A percentile compares a stretch with the other conserved stretches of the same genome.
These are phyloP conservation scores for Hermetia illucens DNA, from an alignment of 1,140 invertebrate genomes.

Conservation along the genomic window DNA sequence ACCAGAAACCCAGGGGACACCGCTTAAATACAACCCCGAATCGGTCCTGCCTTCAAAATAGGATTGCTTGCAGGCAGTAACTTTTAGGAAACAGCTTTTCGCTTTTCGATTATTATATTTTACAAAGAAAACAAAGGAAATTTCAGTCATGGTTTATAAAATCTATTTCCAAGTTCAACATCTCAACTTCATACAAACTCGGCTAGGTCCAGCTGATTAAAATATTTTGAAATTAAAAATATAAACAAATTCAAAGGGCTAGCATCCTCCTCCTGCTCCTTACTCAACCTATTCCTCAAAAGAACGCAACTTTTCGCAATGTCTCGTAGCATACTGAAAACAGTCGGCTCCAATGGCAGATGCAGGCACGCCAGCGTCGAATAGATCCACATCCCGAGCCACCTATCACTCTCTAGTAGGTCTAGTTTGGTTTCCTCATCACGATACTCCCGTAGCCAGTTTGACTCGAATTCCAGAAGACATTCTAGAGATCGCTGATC, in stretches of 20 bases:
- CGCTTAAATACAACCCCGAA: too few species aligned
- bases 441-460: slow-evolving; percentile 15
- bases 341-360: slow-evolving; percentile 22
- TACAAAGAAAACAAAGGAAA: too few species aligned
- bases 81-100: too few species aligned
- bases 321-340: slow-evolving; percentile 19
- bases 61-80: too few species aligned
- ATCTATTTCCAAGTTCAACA: too few species aligned
- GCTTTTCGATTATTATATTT: too few species aligned
- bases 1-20: too few species aligned
- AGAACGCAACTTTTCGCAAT: slow-evolving; percentile 20
- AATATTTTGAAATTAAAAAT: slow-evolving; percentile 17
- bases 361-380: slow-evolving; percentile 20
- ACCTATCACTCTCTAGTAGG: slow-evolving; percentile 12
- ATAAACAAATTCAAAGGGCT: slow-evolving; percentile 25
- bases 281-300: slow-evolving; percentile 12
- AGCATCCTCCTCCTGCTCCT: slow-evolving; percentile 13
- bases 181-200: slow-evolving; percentile 4
- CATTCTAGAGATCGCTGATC: slow-evolving; percentile 18
- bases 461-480: slow-evolving; percentile 16
- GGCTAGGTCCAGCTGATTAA: slow-evolving; percentile 19
- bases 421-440: slow-evolving; percentile 11
- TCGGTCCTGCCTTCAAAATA: too few species aligned
- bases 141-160: too few species aligned
- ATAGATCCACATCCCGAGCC: slow-evolving; percentile 25